Evolutionary conservation across 2,113 vertebrate species (phyloP).

Genomic region (Macroglossus sobrinus): DNA sequence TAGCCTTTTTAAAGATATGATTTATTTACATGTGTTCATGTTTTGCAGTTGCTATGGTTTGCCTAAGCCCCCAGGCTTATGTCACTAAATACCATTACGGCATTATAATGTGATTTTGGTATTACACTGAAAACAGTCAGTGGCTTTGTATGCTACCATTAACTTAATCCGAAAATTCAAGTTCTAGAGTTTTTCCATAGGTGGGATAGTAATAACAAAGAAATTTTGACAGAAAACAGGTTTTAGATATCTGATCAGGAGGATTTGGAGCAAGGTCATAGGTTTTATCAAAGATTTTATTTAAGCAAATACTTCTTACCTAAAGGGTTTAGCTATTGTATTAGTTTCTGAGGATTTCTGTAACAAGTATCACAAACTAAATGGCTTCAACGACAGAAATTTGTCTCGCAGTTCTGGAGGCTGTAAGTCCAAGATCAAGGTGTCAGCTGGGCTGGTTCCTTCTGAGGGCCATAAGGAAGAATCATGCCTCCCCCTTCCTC

Average conservation of each 20-base stretch:
- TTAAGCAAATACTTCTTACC: neutral
- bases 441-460: too few relatives aligned
- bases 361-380: neutral
- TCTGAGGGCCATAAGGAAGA: neutral
- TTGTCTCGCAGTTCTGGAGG: neutral
- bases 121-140: neutral
- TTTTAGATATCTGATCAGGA: neutral
- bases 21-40: constrained; percentile 2
- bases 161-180: constrained; percentile 14
- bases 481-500: neutral
- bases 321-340: neutral
- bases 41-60: constrained; percentile 37
- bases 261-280: neutral
- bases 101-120: neutral
- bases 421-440: neutral
- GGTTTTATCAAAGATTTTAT: neutral
- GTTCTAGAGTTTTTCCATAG: neutral
- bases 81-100: constrained; percentile 31
- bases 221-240: neutral
- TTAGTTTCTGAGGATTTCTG: neutral
- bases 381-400: neutral
- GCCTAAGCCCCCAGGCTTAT: neutral
- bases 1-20: constrained; percentile 33
- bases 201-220: neutral
- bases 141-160: neutral